Conservation (phyloP, 2,888 invertebrate genomes). For the Heteromurus nitidus region DNA sequence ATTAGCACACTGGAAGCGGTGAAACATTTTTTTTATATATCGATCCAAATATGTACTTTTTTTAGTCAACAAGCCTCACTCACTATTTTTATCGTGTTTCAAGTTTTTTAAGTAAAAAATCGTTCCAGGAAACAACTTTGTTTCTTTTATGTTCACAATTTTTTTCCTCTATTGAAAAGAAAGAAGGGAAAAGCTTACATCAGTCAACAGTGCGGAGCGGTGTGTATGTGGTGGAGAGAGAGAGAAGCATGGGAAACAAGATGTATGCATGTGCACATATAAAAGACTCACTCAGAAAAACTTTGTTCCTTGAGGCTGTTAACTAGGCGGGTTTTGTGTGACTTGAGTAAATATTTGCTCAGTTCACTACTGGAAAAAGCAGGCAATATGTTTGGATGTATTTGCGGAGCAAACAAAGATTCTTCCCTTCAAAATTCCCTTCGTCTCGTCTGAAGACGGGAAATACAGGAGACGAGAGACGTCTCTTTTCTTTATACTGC, state of each 20-base stretch:
- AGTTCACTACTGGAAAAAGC: slow-evolving; percentile 71
- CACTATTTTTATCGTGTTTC: slow-evolving; percentile 10
- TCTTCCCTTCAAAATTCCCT: slow-evolving; percentile 52
- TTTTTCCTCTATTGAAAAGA: not conserved
- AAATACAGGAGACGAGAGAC: no score
- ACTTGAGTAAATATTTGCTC: slow-evolving; percentile 71
- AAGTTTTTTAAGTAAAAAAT: slow-evolving; percentile 48
- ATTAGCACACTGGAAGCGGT: no score
- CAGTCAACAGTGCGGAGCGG: not conserved
- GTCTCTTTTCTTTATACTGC: no score
- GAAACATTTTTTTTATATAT: no score
- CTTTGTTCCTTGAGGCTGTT: slow-evolving; percentile 65
- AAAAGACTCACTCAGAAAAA: slow-evolving; percentile 52
- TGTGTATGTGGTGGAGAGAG: not conserved
- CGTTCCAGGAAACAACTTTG: slow-evolving; percentile 58
- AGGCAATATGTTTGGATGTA: slow-evolving; percentile 70
- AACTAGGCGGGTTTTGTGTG: slow-evolving; percentile 68
- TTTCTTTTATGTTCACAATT: slow-evolving; percentile 34
- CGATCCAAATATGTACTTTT: no score
- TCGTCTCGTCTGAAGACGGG: no score
- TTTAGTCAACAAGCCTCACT: no score
- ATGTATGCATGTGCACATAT: not conserved
- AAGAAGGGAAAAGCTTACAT: not conserved
- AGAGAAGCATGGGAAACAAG: not conserved
- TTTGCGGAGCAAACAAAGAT: slow-evolving; percentile 71